Evolutionary conservation across 1,140 invertebrate genomes (phyloP), one percentile per base, ranked within the genome.

Genomic region (Mamestra configurata): DNA sequence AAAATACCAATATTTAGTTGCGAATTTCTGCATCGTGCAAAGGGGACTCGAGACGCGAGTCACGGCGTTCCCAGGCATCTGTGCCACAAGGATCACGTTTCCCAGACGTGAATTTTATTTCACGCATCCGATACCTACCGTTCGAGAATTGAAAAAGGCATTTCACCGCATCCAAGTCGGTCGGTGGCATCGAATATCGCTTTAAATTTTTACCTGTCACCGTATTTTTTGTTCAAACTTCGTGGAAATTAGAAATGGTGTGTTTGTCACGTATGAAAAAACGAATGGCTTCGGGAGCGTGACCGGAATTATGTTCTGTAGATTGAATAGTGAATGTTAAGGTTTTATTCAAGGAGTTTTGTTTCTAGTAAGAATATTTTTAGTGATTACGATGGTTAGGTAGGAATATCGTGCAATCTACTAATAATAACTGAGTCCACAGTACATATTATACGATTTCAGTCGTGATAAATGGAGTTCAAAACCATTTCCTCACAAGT

Each of bases 31-130:
- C 51, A 40, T 40, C 37, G 18, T 15, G 51, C 61, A 53, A 37
- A 46, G 57, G 31, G n/a, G 49, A 68, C 61, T 53, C 46, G 20
- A 68, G 75, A 66, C n/a, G 22, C 75, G 27, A 77, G 75, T 77
- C 75, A 66, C 75, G 61, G 31, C 51, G 35, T 24, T n/a, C 18
- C 27, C 15, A 18, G 77, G 66, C 77, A 78, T 78, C 77, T 81
- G 79, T 75, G 77, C 61, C 79, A 81, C 83, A 84, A 82, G 84
- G 80, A 73, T 68, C 80, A 83, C 83, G 79, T 82, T 64, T 77
- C 46, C 55, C 64, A 75, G 73, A 83, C 80, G 79, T 83, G 81
- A 85, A 82, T 86, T 88, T 88, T 85, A 86, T 86, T 86, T 79
- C 80, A 84, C 83, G 83, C 83, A 88, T 86, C 83, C 82, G 79